phyloP scores from a whole-genome alignment of 2,888 invertebrate genomes.

The Cyaniris semiargus region DNA sequence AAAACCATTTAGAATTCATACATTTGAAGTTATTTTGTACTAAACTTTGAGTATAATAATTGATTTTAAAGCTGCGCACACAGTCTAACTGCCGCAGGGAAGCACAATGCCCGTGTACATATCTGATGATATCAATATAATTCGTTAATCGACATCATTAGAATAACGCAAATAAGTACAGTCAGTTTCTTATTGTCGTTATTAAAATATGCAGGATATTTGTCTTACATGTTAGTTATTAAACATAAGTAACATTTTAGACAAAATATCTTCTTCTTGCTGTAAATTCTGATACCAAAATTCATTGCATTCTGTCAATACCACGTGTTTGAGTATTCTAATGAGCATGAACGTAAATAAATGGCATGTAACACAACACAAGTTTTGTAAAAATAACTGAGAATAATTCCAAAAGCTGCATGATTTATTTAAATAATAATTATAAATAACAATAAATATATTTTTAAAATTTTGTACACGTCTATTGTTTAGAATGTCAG shows the following conservation, averaged over 20 bases:
- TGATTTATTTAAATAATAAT: slow-evolving; percentile 14
- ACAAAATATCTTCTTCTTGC: neutral
- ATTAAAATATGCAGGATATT: no score
- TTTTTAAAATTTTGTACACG: neutral
- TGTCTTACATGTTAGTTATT: no score
- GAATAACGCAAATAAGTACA: no score
- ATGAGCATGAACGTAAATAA: slow-evolving; percentile 22
- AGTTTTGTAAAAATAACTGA: slow-evolving; percentile 16
- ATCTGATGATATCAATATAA: no score
- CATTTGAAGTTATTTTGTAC: neutral
- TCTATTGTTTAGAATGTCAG: neutral
- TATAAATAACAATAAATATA: neutral
- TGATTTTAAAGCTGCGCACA: no score
- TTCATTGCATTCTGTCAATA: slow-evolving; percentile 22
- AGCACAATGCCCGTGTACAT: no score
- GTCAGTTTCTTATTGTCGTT: no score
- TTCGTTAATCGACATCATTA: no score
- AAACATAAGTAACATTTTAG: no score
- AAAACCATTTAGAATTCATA: neutral
- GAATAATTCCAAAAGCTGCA: neutral
- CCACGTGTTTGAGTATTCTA: slow-evolving; percentile 18
- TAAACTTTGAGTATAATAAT: no score
- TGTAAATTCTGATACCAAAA: neutral
- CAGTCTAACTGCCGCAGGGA: no score
- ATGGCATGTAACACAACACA: neutral